phyloP scores from a whole-genome alignment of 2,113 vertebrate species.

The Conger conger region DNA sequence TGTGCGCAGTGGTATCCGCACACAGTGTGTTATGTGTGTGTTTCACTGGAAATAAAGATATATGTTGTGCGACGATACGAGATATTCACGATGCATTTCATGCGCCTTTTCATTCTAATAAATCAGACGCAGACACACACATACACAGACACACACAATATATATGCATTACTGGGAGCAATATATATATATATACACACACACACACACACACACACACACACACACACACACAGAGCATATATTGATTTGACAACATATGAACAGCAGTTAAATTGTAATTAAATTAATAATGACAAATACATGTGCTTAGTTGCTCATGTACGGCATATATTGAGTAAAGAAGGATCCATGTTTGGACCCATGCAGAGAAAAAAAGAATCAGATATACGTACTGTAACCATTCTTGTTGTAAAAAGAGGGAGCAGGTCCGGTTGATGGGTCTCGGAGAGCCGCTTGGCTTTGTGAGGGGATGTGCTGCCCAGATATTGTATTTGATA shows the following conservation, averaged over 20 bases:
- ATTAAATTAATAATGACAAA: neutral
- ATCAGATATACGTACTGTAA: slow-evolving; percentile 79
- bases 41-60: neutral
- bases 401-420: slow-evolving; percentile 78
- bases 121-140: neutral
- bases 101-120: too few species aligned
- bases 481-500: neutral
- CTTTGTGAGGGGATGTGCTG: slow-evolving; percentile 27
- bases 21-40: slow-evolving; percentile 13
- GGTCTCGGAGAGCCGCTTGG: slow-evolving; percentile 53
- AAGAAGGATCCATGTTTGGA: neutral
- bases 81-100: slow-evolving; percentile 5
- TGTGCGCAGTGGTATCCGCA: neutral
- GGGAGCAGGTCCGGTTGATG: slow-evolving; percentile 69
- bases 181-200: neutral
- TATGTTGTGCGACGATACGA: neutral
- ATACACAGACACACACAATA: neutral
- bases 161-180: too few species aligned
- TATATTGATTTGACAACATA: neutral
- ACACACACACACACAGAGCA: neutral
- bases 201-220: neutral
- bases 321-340: neutral
- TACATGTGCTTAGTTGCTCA: neutral
- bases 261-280: neutral
- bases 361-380: slow-evolving; percentile 40